These are phyloP conservation scores for Drosophila infuscata DNA, from an alignment of 2,888 invertebrate genomes.

Conservation along the genomic window DNA sequence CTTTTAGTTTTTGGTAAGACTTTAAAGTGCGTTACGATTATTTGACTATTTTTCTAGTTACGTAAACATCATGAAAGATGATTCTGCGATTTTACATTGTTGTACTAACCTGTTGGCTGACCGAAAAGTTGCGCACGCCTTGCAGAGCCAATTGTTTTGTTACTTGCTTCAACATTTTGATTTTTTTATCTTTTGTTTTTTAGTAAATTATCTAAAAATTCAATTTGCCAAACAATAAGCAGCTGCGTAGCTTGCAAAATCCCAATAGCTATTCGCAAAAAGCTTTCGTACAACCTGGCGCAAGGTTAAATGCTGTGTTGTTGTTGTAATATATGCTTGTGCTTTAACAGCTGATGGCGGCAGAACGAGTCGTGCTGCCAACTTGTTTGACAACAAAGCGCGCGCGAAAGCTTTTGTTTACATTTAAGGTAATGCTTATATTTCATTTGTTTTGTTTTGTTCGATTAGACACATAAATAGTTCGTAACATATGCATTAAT, in stretches of 20 bases:
- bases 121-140: conserved; percentile 87
- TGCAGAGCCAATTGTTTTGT: conserved; percentile 87
- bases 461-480: conserved; percentile 35
- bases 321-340: conserved; percentile 17
- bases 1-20: neutral
- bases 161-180: conserved; percentile 88
- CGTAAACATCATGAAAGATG: conserved; percentile 70
- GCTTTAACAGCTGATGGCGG: conserved; percentile 40
- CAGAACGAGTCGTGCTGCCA: conserved; percentile 39
- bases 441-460: conserved; percentile 42
- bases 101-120: conserved; percentile 86
- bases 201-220: conserved; percentile 45
- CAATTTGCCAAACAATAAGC: conserved; percentile 57
- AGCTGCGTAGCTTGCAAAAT: conserved; percentile 63
- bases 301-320: conserved; percentile 43
- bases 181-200: conserved; percentile 32
- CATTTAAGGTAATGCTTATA: conserved; percentile 39
- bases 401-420: conserved; percentile 21
- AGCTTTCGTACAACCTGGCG: conserved; percentile 49
- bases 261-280: conserved; percentile 57
- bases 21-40: conserved; percentile 1
- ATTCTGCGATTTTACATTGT: neutral
- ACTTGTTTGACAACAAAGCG: conserved; percentile 28
- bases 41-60: conserved; percentile 54
- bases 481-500: conserved; percentile 28